Evolutionary conservation across 2,888 invertebrate species (phyloP).

Genomic region (Catocala fraxini): DNA sequence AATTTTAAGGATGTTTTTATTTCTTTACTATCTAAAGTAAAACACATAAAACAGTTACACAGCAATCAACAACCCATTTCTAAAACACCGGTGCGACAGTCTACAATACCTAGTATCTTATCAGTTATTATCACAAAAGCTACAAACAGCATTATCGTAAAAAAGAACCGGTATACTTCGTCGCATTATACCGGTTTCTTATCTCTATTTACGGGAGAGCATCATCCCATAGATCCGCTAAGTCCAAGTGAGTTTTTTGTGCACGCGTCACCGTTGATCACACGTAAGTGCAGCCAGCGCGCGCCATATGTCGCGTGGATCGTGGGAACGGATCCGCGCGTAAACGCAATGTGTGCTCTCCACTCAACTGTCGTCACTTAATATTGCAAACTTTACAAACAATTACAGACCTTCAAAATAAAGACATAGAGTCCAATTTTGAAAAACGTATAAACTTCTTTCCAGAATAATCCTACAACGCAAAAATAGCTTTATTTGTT

Average conservation of each 20-base stretch:
- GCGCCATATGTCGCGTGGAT: conserved; percentile 85
- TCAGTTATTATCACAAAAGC: conserved; percentile 41
- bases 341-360: conserved; percentile 80
- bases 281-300: conserved; percentile 77
- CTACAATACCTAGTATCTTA: conserved; percentile 30
- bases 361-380: conserved; percentile 73
- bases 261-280: conserved; percentile 83
- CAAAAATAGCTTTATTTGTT: conserved; percentile 16
- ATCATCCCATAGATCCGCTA: conserved; percentile 81
- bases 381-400: conserved; percentile 31
- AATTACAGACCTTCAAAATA: conserved; percentile 52
- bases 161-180: conserved; percentile 47
- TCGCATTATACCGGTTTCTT: conserved; percentile 63
- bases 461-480: conserved; percentile 17
- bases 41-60: neutral
- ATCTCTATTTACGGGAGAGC: conserved; percentile 66
- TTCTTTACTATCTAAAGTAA: too few species aligned
- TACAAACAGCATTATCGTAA: conserved; percentile 44
- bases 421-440: conserved; percentile 58
- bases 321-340: conserved; percentile 82
- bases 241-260: conserved; percentile 80
- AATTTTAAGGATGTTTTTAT: too few species aligned
- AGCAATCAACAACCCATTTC: conserved; percentile 19
- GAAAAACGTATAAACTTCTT: conserved; percentile 30
- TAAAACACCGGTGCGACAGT: conserved; percentile 19